These are phyloP conservation scores for Marasmarcha lunaedactyla DNA, from an alignment of 2,888 invertebrate species.

Conservation along the genomic window DNA sequence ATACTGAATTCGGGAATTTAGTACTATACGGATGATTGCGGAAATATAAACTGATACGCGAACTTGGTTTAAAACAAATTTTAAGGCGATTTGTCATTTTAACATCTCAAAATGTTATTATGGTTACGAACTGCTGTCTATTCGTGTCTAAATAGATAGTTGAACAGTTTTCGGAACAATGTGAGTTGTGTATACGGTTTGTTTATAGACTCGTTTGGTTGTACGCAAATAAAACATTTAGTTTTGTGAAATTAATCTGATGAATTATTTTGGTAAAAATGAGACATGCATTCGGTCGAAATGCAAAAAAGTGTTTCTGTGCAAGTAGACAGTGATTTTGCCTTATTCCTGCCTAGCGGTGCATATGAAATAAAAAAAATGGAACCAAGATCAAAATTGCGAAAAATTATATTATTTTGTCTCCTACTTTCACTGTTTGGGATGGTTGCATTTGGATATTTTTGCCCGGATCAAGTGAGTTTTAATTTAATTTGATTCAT, in stretches of 20 bases:
- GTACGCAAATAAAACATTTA: background rate
- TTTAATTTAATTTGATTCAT: background rate
- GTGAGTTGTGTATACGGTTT: conserved; percentile 27
- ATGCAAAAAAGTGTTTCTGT: conserved; percentile 84
- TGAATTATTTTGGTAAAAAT: conserved; percentile 54
- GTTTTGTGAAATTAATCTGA: background rate
- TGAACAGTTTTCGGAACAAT: conserved; percentile 16
- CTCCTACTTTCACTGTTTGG: conserved; percentile 85
- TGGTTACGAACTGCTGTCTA: too few species aligned
- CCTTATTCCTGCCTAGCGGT: conserved; percentile 81
- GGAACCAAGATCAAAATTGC: conserved; percentile 86
- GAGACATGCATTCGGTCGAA: conserved; percentile 68
- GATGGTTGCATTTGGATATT: conserved; percentile 90
- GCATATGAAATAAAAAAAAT: conserved; percentile 86
- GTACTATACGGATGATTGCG: too few species aligned
- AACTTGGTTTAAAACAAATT: too few species aligned
- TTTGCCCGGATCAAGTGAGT: conserved; percentile 87
- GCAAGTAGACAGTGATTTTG: conserved; percentile 87
- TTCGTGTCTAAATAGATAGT: too few species aligned
- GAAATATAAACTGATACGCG: too few species aligned
- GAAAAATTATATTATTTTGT: conserved; percentile 85
- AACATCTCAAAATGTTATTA: too few species aligned
- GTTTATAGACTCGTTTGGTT: conserved; percentile 20
- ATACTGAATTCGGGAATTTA: too few species aligned
- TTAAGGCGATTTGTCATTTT: too few species aligned